Percentiles rank a stretch among this genome's conserved stretches.
phyloP scores from a whole-genome alignment of 2,888 invertebrate species.

The Leucoma salicis region DNA sequence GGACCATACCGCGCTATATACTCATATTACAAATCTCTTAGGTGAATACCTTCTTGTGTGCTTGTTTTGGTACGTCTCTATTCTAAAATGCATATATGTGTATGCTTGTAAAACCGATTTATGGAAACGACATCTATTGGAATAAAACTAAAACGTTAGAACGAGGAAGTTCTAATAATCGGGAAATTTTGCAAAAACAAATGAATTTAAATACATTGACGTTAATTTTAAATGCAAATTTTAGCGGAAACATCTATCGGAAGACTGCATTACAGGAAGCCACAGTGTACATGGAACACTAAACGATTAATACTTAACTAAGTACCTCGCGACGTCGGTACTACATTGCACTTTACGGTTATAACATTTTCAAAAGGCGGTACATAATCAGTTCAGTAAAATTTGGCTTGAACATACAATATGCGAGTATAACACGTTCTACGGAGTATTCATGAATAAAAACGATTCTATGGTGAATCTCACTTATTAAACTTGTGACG shows the following conservation, averaged over 20 bases:
- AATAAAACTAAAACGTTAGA: slow-evolving; percentile 43
- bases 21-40: slow-evolving; percentile 57
- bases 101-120: slow-evolving; percentile 39
- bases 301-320: slow-evolving; percentile 73
- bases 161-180: slow-evolving; percentile 25
- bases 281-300: slow-evolving; percentile 73
- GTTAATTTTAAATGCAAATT: slow-evolving; percentile 74
- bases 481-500: slow-evolving; percentile 56
- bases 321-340: slow-evolving; percentile 66
- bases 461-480: slow-evolving; percentile 51
- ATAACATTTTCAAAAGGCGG: slow-evolving; percentile 71
- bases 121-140: slow-evolving; percentile 58
- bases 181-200: slow-evolving; percentile 27
- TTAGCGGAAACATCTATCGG: slow-evolving; percentile 78
- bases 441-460: slow-evolving; percentile 62
- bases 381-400: slow-evolving; percentile 72
- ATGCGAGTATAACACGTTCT: slow-evolving; percentile 62
- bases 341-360: slow-evolving; percentile 72
- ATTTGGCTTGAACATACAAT: slow-evolving; percentile 77
- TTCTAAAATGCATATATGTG: slow-evolving; percentile 37
- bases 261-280: slow-evolving; percentile 81
- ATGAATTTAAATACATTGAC: slow-evolving; percentile 47
- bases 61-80: slow-evolving; percentile 35
- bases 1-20: slow-evolving; percentile 57
- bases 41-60: slow-evolving; percentile 37